A percentile compares a stretch with the other conserved stretches of the same genome.
phyloP scores from a whole-genome alignment of 1,140 invertebrate species.

The Ooceraea biroi region DNA sequence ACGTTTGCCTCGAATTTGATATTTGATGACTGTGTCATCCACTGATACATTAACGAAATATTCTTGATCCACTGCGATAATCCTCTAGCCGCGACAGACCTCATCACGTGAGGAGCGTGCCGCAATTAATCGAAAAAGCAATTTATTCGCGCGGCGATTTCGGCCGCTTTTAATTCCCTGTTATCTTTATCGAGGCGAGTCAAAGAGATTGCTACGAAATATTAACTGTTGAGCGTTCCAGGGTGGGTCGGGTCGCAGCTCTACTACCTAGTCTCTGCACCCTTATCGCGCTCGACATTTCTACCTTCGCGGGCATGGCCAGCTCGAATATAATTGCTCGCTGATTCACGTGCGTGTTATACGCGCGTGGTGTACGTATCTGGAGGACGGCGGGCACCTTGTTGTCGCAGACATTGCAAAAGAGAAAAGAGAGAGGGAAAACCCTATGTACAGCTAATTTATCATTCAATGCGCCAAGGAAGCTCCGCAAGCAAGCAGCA shows the following conservation, averaged over 20 bases:
- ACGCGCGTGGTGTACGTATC: neutral
- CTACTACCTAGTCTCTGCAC: slow-evolving; percentile 65
- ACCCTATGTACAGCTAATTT: too few relatives aligned
- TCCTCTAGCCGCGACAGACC: too few relatives aligned
- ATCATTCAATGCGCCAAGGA: too few relatives aligned
- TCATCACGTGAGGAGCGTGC: too few relatives aligned
- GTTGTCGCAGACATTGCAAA: neutral
- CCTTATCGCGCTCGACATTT: slow-evolving; percentile 65
- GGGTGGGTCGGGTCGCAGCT: slow-evolving; percentile 15
- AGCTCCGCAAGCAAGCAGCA: too few relatives aligned
- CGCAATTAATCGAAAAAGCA: neutral
- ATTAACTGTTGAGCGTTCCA: slow-evolving; percentile 38
- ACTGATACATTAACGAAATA: too few relatives aligned
- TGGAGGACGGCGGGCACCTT: neutral
- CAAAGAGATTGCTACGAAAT: slow-evolving; percentile 59
- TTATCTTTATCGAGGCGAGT: slow-evolving; percentile 68
- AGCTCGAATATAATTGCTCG: slow-evolving; percentile 13
- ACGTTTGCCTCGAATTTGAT: too few relatives aligned
- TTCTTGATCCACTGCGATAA: too few relatives aligned
- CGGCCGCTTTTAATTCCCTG: slow-evolving; percentile 47
- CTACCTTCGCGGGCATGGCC: slow-evolving; percentile 11
- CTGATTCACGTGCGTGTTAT: slow-evolving; percentile 35
- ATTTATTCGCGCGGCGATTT: too few relatives aligned
- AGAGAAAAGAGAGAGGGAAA: neutral
- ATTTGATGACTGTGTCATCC: too few relatives aligned